These are phyloP conservation scores for cat (Felis catus) DNA, from an alignment of 2,113 vertebrate genomes.

Conservation along the genomic window DNA sequence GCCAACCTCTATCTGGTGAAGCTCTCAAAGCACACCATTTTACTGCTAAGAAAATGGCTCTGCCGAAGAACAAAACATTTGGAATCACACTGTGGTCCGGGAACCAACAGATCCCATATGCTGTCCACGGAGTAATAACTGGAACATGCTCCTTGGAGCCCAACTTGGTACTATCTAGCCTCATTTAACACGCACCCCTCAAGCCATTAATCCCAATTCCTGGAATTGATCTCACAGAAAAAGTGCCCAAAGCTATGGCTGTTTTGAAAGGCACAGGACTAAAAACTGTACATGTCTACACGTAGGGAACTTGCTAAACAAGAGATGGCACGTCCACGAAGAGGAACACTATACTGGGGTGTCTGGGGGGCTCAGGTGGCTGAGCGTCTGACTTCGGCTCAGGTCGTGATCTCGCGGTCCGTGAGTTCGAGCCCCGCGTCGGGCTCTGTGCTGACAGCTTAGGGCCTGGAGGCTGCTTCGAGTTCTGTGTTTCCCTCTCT, in stretches of 20 bases:
- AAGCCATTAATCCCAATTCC: background rate
- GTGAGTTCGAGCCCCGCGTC: too few species aligned
- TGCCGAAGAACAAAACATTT: slow-evolving; percentile 15
- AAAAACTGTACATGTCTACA: background rate
- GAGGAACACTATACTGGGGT: background rate
- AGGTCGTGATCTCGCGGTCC: too few species aligned
- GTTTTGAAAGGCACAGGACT: background rate
- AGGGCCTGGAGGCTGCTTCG: too few species aligned
- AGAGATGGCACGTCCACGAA: background rate
- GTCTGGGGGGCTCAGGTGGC: too few species aligned
- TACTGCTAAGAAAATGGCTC: background rate
- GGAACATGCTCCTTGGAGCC: background rate
- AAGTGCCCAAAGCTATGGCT: background rate
- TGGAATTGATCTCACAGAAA: background rate
- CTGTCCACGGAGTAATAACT: background rate
- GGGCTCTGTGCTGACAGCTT: too few species aligned
- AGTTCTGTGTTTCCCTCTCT: too few species aligned
- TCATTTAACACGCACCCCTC: background rate
- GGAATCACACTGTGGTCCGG: background rate
- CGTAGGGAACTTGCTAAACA: background rate
- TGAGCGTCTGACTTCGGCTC: too few species aligned
- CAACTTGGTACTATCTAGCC: background rate
- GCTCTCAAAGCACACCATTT: background rate
- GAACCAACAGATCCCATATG: background rate
- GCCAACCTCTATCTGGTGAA: background rate